Evolutionary conservation across 2,797 vertebrate genomes (phyloP).

Genomic region (Pogoniulus pusillus): DNA sequence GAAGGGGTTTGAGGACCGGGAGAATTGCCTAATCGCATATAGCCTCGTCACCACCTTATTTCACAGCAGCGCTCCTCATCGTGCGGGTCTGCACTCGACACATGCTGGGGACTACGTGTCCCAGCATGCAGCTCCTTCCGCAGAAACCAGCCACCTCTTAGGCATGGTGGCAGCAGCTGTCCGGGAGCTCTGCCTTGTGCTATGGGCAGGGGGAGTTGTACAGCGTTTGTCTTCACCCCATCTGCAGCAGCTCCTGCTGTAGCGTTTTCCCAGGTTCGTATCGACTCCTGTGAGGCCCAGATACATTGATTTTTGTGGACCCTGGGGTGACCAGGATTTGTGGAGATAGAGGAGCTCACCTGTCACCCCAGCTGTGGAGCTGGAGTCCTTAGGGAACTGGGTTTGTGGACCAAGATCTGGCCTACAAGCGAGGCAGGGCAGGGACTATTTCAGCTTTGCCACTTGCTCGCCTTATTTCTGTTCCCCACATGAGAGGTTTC

Average conservation of each 20-base stretch:
- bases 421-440: not conserved
- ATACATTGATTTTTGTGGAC: rapidly evolving
- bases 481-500: not conserved
- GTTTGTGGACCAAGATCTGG: not conserved
- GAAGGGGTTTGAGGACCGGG: not conserved
- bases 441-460: not conserved
- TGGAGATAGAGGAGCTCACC: not conserved
- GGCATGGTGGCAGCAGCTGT: slow-evolving; percentile 42
- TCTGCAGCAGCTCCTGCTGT: not conserved
- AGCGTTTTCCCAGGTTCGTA: rapidly evolving
- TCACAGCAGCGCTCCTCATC: not conserved
- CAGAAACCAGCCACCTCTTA: not conserved
- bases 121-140: not conserved
- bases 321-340: not conserved
- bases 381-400: not conserved
- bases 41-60: not conserved
- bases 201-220: too few relatives aligned
- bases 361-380: not conserved
- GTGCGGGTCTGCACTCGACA: not conserved
- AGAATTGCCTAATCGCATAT: not conserved
- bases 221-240: rapidly evolving
- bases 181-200: not conserved
- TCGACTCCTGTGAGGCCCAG: rapidly evolving
- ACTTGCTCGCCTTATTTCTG: not conserved
- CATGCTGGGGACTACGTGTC: not conserved